Evolutionary conservation across 1,140 invertebrate species (phyloP).

Genomic region (Psix sp.): DNA sequence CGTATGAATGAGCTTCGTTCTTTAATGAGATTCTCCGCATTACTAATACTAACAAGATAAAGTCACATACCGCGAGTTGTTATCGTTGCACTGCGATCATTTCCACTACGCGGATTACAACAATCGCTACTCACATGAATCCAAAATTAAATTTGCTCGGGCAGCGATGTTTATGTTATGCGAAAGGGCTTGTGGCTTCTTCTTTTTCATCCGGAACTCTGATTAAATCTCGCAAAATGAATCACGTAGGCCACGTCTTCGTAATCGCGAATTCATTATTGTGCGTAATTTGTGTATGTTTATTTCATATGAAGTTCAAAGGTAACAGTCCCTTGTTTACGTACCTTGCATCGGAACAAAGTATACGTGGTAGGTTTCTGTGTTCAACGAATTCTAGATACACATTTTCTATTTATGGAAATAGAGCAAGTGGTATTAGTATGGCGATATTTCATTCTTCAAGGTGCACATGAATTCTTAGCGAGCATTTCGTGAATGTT

Average conservation of each 20-base stretch:
- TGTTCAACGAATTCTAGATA: no score
- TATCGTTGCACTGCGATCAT: conserved; percentile 1
- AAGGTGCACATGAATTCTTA: conserved; percentile 3
- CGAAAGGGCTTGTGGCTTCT: not conserved
- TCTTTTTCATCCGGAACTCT: no score
- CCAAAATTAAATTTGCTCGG: conserved; percentile 4
- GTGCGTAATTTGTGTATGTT: no score
- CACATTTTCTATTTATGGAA: no score
- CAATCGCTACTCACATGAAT: not conserved
- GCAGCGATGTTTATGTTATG: conserved; percentile 2
- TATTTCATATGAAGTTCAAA: no score
- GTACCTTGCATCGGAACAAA: no score
- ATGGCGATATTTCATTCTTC: conserved; percentile 1
- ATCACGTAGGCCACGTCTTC: no score
- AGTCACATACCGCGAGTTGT: conserved; percentile 3
- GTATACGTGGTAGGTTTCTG: no score
- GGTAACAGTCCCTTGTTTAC: no score
- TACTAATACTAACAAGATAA: conserved; percentile 31
- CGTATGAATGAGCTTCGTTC: conserved; percentile 27
- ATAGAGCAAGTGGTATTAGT: no score
- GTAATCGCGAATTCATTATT: no score
- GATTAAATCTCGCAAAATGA: no score
- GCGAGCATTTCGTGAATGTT: conserved; percentile 2
- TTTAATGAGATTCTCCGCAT: conserved; percentile 28
- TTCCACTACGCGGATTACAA: conserved; percentile 5